phyloP scores from a whole-genome alignment of 2,797 vertebrate species.

The Heterohyrax brucei region DNA sequence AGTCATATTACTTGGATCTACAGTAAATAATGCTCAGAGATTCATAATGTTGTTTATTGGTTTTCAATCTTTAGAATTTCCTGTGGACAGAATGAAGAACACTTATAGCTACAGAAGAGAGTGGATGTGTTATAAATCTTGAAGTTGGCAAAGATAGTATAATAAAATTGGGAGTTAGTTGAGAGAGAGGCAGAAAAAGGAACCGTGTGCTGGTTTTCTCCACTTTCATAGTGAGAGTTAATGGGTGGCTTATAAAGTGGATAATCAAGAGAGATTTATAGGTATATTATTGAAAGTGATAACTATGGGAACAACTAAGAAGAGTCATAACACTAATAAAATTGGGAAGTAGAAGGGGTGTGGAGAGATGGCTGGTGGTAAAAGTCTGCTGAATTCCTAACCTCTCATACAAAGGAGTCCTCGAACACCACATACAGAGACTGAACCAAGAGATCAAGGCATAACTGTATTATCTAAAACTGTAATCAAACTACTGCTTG shows the following conservation, averaged over 20 bases:
- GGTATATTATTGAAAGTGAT: neutral
- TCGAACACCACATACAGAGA: no score
- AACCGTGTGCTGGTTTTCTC: neutral
- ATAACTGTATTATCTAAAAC: neutral
- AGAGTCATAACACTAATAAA: neutral
- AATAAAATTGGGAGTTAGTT: neutral
- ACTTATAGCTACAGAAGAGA: neutral
- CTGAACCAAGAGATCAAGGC: neutral
- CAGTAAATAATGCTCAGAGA: neutral
- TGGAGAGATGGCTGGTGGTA: neutral
- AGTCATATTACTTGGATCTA: neutral
- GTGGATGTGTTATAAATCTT: neutral
- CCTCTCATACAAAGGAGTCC: no score
- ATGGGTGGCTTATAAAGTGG: neutral
- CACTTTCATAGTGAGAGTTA: neutral
- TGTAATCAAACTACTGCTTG: neutral
- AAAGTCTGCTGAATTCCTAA: neutral
- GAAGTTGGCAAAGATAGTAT: neutral
- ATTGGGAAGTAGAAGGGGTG: neutral
- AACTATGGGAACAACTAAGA: neutral
- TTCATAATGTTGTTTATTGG: neutral
- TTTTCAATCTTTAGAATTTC: neutral
- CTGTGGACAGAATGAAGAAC: neutral
- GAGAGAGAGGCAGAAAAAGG: neutral
- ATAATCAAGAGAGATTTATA: neutral